These are phyloP conservation scores for Stictocephala bisonia DNA, from an alignment of 2,888 invertebrate species.

Conservation along the genomic window DNA sequence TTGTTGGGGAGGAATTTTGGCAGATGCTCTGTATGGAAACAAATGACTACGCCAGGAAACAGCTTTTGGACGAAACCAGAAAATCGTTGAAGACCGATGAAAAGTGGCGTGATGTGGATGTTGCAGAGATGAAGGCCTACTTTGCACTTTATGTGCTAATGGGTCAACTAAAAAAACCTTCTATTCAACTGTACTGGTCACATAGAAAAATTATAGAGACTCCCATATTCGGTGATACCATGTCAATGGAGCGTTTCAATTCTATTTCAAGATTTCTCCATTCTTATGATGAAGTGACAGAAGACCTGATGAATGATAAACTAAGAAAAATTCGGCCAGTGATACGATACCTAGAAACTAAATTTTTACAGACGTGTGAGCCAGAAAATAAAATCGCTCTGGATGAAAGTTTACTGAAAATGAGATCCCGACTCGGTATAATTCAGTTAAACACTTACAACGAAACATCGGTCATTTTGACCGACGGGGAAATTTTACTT, in stretches of 20 bases:
- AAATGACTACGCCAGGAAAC: slow-evolving; percentile 23
- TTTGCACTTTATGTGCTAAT: slow-evolving; percentile 19
- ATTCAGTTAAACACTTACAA: slow-evolving; percentile 62
- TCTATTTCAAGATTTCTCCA: slow-evolving; percentile 17
- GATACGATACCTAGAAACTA: slow-evolving; percentile 25
- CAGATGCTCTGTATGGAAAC: slow-evolving; percentile 22
- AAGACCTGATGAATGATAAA: slow-evolving; percentile 44
- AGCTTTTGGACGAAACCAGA: not conserved
- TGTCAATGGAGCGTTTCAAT: slow-evolving; percentile 15
- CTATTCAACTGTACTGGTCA: too few species aligned
- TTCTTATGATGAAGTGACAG: slow-evolving; percentile 20
- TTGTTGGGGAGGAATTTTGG: slow-evolving; percentile 26
- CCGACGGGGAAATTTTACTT: too few species aligned
- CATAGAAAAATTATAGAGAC: slow-evolving; percentile 20
- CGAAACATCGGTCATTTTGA: too few species aligned
- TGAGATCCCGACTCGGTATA: slow-evolving; percentile 60
- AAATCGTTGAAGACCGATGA: slow-evolving; percentile 10
- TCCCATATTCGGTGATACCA: slow-evolving; percentile 7
- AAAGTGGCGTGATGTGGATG: slow-evolving; percentile 6
- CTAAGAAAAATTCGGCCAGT: slow-evolving; percentile 50
- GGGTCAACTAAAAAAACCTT: slow-evolving; percentile 17
- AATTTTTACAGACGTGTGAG: slow-evolving; percentile 17
- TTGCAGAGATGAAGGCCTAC: slow-evolving; percentile 24
- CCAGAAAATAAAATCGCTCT: slow-evolving; percentile 60
- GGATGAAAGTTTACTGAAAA: slow-evolving; percentile 62